Percentiles rank a stretch among this genome's conserved stretches.
Conservation (phyloP, 1,140 invertebrate species). For the Danaus plexippus region DNA sequence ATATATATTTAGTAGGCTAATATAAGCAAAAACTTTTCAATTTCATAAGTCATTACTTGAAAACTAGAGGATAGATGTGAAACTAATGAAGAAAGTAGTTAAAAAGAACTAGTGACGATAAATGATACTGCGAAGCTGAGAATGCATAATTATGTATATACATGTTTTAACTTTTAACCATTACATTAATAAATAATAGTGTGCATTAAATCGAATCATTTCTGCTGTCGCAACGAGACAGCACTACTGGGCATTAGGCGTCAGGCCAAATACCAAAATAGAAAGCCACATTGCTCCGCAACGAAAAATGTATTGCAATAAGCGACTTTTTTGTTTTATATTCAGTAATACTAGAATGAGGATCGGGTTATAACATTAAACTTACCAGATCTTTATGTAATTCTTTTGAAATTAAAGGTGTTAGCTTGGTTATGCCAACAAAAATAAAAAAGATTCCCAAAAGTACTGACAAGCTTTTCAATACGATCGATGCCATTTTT, state of each 20-base stretch:
- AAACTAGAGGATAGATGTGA: too few species aligned
- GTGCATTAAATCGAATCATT: conserved; percentile 6
- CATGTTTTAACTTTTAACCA: too few species aligned
- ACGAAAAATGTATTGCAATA: conserved; percentile 59
- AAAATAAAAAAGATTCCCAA: conserved; percentile 97
- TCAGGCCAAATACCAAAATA: conserved; percentile 73
- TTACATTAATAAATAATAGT: too few species aligned
- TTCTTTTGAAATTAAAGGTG: conserved; percentile 92
- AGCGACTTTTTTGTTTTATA: conserved; percentile 42
- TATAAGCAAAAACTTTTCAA: too few species aligned
- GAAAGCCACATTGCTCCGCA: conserved; percentile 54
- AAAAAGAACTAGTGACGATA: too few species aligned
- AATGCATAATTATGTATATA: too few species aligned
- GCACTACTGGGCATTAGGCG: conserved; percentile 65
- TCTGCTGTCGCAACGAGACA: conserved; percentile 41
- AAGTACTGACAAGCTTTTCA: conserved; percentile 91
- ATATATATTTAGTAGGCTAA: too few species aligned
- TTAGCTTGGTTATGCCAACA: conserved; percentile 93
- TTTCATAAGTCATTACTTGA: too few species aligned
- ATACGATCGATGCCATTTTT: conserved; percentile 80
- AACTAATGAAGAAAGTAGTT: too few species aligned
- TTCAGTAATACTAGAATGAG: conserved; percentile 10
- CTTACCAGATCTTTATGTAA: conserved; percentile 96
- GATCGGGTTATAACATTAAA: conserved; percentile 10
- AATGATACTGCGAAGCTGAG: too few species aligned